A percentile compares a stretch with the other conserved stretches of the same genome.
Evolutionary conservation across 1,140 invertebrate species (phyloP).

Genomic region (Bombyx mori): DNA sequence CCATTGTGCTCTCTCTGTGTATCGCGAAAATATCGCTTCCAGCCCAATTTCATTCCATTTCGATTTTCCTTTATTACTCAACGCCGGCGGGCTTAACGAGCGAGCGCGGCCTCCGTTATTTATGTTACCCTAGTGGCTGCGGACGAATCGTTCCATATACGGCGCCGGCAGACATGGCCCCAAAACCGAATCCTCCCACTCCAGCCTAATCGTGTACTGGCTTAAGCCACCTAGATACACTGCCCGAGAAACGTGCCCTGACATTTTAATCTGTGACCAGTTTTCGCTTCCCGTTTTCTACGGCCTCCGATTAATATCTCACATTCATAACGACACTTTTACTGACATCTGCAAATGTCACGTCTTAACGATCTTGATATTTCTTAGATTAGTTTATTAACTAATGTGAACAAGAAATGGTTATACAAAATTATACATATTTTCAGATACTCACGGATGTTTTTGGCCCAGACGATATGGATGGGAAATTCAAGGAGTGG

Average conservation of each 20-base stretch:
- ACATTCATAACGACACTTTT: too few relatives aligned
- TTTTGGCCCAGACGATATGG: constrained; percentile 79
- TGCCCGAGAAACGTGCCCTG: constrained; percentile 25
- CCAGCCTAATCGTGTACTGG: constrained; percentile 56
- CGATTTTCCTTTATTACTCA: constrained; percentile 70
- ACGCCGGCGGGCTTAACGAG: constrained; percentile 65
- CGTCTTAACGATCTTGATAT: too few relatives aligned
- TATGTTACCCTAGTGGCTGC: constrained; percentile 65
- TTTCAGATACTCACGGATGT: constrained; percentile 77
- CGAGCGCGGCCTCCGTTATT: constrained; percentile 60
- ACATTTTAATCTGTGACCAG: constrained; percentile 34
- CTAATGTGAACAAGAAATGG: too few relatives aligned
- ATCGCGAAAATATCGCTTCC: constrained; percentile 65
- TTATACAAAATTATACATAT: not conserved
- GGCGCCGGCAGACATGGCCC: constrained; percentile 39
- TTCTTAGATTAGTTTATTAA: too few relatives aligned
- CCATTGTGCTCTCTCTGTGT: constrained; percentile 56
- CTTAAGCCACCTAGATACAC: constrained; percentile 54
- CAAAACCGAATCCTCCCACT: constrained; percentile 52
- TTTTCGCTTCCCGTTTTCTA: constrained; percentile 1
- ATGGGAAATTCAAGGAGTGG: constrained; percentile 80
- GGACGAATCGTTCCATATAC: constrained; percentile 63
- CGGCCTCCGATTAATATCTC: too few relatives aligned
- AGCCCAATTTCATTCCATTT: constrained; percentile 69
- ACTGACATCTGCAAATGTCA: too few relatives aligned